Evolutionary conservation across 1,140 invertebrate genomes (phyloP).

Genomic region (Caenorhabditis briggsae): DNA sequence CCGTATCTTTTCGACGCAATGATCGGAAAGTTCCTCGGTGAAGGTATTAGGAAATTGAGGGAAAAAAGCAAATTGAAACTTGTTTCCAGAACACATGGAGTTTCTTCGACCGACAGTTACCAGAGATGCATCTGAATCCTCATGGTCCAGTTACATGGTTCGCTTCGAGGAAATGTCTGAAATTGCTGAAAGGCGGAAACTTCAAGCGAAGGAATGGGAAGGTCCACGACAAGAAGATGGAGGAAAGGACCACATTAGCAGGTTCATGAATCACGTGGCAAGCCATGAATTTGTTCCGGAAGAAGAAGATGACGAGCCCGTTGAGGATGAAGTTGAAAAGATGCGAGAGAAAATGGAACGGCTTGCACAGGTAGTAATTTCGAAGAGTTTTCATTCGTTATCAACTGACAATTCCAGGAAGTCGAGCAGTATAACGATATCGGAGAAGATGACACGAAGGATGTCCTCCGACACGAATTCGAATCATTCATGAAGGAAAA

Average conservation of each 20-base stretch:
- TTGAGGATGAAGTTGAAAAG: conserved; percentile 68
- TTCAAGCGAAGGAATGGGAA: conserved; percentile 66
- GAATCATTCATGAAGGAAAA: conserved; percentile 88
- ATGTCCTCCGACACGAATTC: conserved; percentile 86
- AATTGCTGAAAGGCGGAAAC: conserved; percentile 74
- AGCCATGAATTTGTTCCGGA: conserved; percentile 65
- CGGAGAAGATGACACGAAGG: conserved; percentile 67
- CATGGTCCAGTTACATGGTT: conserved; percentile 71
- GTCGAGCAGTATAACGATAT: conserved; percentile 6
- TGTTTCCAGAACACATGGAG: conserved; percentile 68
- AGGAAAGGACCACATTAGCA: neutral
- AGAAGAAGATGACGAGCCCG: conserved; percentile 65
- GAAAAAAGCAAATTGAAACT: no score
- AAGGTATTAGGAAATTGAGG: conserved; percentile 79
- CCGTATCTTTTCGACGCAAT: conserved; percentile 90
- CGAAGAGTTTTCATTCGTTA: no score
- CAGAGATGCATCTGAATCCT: conserved; percentile 58
- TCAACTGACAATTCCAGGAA: conserved; percentile 24
- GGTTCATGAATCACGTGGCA: conserved; percentile 43
- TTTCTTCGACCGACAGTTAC: conserved; percentile 74
- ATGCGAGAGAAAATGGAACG: conserved; percentile 65
- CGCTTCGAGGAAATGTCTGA: conserved; percentile 78
- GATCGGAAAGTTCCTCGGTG: conserved; percentile 86
- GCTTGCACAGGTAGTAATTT: conserved; percentile 56
- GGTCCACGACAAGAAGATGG: conserved; percentile 39